These are phyloP conservation scores for Crossaster papposus DNA, from an alignment of 53 echinoderm and acorn worm species.

Conservation along the genomic window DNA sequence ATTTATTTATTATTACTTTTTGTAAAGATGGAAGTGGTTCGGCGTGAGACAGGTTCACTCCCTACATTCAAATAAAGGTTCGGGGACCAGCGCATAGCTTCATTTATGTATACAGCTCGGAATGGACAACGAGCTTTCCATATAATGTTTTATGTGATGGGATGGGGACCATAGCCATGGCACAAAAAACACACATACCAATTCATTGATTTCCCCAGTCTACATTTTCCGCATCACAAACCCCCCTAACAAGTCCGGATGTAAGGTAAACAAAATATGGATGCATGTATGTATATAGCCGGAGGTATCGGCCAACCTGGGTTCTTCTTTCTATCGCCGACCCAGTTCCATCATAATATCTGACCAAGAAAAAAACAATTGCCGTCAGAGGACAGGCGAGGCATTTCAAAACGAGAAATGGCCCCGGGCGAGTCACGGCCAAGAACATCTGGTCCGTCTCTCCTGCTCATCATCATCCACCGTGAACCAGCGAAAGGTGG, in stretches of 20 bases:
- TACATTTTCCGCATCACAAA: neutral
- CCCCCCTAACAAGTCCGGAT: constrained; percentile 1
- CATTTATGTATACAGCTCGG: no score
- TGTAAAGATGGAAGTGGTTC: no score
- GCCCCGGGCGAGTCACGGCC: constrained; percentile 45
- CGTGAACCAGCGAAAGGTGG: neutral
- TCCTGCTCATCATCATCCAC: neutral
- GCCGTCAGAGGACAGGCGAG: constrained; percentile 2
- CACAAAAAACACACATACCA: no score
- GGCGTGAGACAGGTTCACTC: no score
- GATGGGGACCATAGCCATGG: no score
- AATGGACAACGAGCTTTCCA: no score
- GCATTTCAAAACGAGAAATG: constrained; percentile 13
- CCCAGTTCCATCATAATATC: constrained; percentile 53
- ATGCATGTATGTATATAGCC: constrained; percentile 20
- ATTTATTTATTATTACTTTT: no score
- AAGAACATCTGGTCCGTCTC: constrained; percentile 48
- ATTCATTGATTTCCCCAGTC: neutral
- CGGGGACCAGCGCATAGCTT: no score
- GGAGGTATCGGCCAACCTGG: constrained; percentile 35
- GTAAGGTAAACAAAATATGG: constrained; percentile 10
- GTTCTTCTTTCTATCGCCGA: constrained; percentile 16
- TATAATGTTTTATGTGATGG: no score
- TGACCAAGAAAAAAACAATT: neutral
- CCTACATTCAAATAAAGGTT: no score